These are phyloP conservation scores for Sternarchorhynchus goeldii DNA, from an alignment of 2,797 vertebrate genomes.

Conservation along the genomic window DNA sequence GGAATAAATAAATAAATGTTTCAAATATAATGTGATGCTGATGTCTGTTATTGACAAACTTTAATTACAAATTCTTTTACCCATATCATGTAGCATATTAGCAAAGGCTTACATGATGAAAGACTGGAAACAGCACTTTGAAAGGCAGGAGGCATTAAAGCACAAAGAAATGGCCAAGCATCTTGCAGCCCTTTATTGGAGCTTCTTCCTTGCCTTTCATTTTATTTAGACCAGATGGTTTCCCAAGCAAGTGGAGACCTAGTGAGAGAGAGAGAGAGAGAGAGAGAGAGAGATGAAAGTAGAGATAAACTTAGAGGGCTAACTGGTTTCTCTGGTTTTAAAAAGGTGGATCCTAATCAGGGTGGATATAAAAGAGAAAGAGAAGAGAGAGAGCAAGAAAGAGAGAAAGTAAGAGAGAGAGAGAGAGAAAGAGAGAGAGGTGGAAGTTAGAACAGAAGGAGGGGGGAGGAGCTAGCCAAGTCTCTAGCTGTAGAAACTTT, in stretches of 20 bases:
- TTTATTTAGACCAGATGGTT: slow-evolving; percentile 71
- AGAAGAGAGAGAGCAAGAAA: slow-evolving; percentile 12
- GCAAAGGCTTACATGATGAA: no score
- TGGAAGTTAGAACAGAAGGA: slow-evolving; percentile 39
- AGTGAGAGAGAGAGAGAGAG: slow-evolving; percentile 6
- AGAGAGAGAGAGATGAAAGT: slow-evolving; percentile 7
- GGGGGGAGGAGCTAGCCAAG: slow-evolving; percentile 3
- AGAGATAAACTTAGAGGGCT: not conserved
- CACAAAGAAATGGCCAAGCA: slow-evolving; percentile 29
- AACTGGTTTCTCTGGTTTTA: slow-evolving; percentile 13
- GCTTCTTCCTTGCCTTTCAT: slow-evolving; percentile 49
- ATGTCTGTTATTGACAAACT: no score
- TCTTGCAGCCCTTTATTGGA: slow-evolving; percentile 37
- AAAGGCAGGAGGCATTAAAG: not conserved
- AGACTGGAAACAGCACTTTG: not conserved
- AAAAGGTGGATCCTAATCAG: slow-evolving; percentile 43
- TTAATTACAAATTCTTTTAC: no score
- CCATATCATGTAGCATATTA: no score
- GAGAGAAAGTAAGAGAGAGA: slow-evolving; percentile 14
- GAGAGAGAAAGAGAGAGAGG: slow-evolving; percentile 44
- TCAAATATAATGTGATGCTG: no score
- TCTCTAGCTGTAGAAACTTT: no score
- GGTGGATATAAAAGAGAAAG: slow-evolving; percentile 4
- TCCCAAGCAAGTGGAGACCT: slow-evolving; percentile 55
- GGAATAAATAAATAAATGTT: no score